Evolutionary conservation across 2,888 invertebrate genomes (phyloP), one percentile per base, ranked within the genome.

Genomic region (Drosophila lacicola): DNA sequence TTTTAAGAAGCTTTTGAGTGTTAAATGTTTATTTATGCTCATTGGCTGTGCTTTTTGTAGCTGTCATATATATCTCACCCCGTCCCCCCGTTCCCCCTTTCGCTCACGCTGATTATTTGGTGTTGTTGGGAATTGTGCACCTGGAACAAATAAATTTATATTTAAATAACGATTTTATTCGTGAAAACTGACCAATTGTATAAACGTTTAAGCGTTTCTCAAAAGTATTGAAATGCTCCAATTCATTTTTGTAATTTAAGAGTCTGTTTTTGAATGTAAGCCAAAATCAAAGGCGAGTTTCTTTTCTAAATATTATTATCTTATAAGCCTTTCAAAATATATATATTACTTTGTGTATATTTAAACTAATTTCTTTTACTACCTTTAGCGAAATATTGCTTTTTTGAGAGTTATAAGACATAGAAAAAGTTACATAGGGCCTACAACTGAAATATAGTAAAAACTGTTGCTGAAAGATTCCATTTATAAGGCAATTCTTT

Each of bases 1-100:
- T 84, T 88, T 84, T 78, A 89, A 84, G 89, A 89, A 84, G 89
- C 89, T 81, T 84, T 82, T 71, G 89, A 84, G 83, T 84, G 83
- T 84, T 84, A 89, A 88, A 87, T 81, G 83, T 78, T 89, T 84
- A 88, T 84, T 84, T 81, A 89, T 87, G 88, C 70, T 77, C 72
- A 56, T 64, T 70, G 76, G 25, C 57, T 58, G 75, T 44, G 65
- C 51, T 66, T 53, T 71, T n/a, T 57, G 36, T 54, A n/a, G 47
- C 50, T 64, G 55, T 70, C 72, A 61, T 19, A 29, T 51, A 19
- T 51, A 33, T 42, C 37, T 21, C 2, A 3, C 17, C 29, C 51
- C 51, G 11, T 9, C 39, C 37, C 50, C 1, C 37, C 5, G 21
- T 21, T 3, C 14, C 9, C 17, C 39, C 19, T 29, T 33, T 41